Evolutionary conservation across 1,140 invertebrate species (phyloP).

Genomic region (Bombus difficillimus): DNA sequence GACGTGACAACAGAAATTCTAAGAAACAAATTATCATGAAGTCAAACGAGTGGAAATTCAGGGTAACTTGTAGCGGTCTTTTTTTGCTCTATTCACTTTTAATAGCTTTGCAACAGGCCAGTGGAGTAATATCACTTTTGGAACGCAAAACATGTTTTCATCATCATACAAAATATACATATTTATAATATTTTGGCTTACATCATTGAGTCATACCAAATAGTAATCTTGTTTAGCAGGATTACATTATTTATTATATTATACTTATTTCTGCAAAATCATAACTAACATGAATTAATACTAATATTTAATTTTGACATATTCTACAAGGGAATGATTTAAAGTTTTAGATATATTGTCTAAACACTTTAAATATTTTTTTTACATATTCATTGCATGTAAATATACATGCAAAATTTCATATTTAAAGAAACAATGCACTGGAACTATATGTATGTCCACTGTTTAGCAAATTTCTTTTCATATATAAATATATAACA

Average conservation of each 20-base stretch:
- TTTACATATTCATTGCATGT: not conserved
- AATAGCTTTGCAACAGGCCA: slow-evolving; percentile 70
- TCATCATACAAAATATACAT: slow-evolving; percentile 55
- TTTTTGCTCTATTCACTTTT: slow-evolving; percentile 69
- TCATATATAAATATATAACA: not conserved
- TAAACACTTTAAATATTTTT: not conserved
- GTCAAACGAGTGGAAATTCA: slow-evolving; percentile 91
- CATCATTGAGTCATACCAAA: slow-evolving; percentile 54
- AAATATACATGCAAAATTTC: slow-evolving; percentile 8
- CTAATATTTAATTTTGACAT: not conserved
- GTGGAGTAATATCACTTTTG: slow-evolving; percentile 63
- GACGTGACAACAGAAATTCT: slow-evolving; percentile 82
- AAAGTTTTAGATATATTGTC: not conserved
- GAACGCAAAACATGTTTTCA: slow-evolving; percentile 56
- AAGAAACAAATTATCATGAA: slow-evolving; percentile 84
- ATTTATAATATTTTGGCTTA: slow-evolving; percentile 56
- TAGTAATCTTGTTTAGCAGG: slow-evolving; percentile 39
- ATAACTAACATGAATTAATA: slow-evolving; percentile 34
- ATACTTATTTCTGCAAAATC: not conserved
- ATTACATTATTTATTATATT: slow-evolving; percentile 28
- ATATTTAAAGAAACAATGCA: slow-evolving; percentile 22
- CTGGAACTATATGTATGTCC: slow-evolving; percentile 7
- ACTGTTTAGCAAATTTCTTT: too few relatives aligned
- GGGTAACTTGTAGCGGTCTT: slow-evolving; percentile 85
- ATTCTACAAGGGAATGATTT: not conserved